A percentile compares a stretch with the other conserved stretches of the same genome.
These are phyloP conservation scores for Falco biarmicus DNA, from an alignment of 2,797 vertebrate genomes.

Conservation along the genomic window DNA sequence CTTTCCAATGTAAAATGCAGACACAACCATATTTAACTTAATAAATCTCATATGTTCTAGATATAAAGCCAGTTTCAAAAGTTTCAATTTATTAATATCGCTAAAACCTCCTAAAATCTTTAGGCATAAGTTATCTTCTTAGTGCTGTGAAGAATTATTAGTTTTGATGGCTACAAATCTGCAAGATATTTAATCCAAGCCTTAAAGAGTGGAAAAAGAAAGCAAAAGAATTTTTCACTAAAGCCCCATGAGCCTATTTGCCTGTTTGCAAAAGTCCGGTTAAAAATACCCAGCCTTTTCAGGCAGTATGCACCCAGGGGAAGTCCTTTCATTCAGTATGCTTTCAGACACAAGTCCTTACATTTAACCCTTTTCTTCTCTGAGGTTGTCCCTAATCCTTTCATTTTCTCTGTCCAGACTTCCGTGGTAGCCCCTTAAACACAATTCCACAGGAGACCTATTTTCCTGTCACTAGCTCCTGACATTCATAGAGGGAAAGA, in stretches of 20 bases:
- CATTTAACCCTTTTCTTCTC: not conserved
- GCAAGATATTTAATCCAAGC: not conserved
- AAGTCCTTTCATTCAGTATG: not conserved
- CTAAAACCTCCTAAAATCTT: not conserved
- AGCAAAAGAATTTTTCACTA: not conserved
- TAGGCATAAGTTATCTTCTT: not conserved
- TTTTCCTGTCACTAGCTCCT: not conserved
- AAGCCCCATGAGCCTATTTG: not conserved
- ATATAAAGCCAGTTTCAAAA: not conserved
- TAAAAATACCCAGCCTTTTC: constrained; percentile 21
- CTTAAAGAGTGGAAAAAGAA: not conserved
- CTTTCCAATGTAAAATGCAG: not conserved
- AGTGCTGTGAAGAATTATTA: not conserved
- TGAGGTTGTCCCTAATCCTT: not conserved
- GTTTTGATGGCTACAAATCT: not conserved
- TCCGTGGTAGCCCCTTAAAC: not conserved
- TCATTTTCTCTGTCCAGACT: not conserved
- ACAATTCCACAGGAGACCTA: not conserved
- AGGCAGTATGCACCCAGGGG: not conserved
- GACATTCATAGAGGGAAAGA: not conserved
- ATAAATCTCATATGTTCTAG: not conserved
- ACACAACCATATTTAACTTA: not conserved
- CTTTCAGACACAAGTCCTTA: not conserved
- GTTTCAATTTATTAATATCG: not conserved
- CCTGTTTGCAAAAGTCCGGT: not conserved